Evolutionary conservation across 2,888 invertebrate species (phyloP), one percentile per base, ranked within the genome.

Genomic region (Enchytraeus crypticus): DNA sequence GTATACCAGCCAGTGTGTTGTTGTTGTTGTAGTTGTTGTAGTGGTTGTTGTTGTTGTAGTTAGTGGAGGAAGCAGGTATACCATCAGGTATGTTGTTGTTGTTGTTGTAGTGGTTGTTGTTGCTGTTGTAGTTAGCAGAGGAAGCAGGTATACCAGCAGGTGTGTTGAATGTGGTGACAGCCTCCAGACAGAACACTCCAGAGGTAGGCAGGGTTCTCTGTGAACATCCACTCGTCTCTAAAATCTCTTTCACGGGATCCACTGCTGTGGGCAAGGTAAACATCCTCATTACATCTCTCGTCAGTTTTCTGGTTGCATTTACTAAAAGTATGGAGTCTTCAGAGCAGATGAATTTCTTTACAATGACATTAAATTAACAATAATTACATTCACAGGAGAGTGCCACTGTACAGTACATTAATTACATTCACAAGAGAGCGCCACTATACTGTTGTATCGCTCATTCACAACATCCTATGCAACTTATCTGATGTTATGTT

Each of bases 201-300:
- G 81, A 81, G 2, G 86, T 98, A 61, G 97, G 97, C 0, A 86
- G 88, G 76, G 83, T 87, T 23, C 79, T 99, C 53, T 96, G 96
- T 77, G 85, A 87, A 73, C 88, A 89, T 78, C 86, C 88, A 4
- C 83, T 85, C 70, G 85, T 98, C 43, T 85, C 88, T 51, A 92
- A 89, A 43, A 85, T 98, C 61, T 96, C 96, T 3, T 98, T 98
- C 76, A 99, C 98, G 3, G 80, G 82, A n/a, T 96, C 95, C 4
- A 96, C 95, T 1, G 82, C 83, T 66, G 91, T 95, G 47, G 97
- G 97, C 3, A 93, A 91, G 82, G 83, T 92, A 70, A 23, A 8
- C 8, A 11, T 38, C 18, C 55, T 14, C 18, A 38, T 14, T 14
- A 8, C n/a, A n/a, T n/a, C n/a, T n/a, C n/a, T n/a, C n/a, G n/a